Evolutionary conservation across 1,140 invertebrate species (phyloP).

Genomic region (Augochlora pura): DNA sequence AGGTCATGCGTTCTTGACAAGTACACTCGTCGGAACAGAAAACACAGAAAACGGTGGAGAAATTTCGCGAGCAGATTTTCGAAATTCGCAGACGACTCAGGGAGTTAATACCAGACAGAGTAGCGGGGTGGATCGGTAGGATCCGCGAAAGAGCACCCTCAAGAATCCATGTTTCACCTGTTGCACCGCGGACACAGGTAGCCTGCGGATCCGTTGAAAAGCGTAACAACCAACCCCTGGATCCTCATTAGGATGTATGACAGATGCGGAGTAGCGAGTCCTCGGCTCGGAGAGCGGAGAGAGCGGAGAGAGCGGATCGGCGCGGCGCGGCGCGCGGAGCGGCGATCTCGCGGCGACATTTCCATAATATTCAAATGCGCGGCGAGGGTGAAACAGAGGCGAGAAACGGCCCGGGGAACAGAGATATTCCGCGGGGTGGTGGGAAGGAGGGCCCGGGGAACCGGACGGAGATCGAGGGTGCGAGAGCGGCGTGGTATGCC

Average conservation of each 20-base stretch:
- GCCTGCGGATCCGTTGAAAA: background rate
- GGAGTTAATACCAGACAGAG: too few species aligned
- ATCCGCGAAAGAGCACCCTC: background rate
- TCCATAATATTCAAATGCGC: slow-evolving; percentile 72
- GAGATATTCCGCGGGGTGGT: slow-evolving; percentile 44
- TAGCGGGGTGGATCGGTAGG: too few species aligned
- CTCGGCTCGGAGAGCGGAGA: too few species aligned
- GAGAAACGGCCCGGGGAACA: slow-evolving; percentile 20
- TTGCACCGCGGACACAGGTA: slow-evolving; percentile 50
- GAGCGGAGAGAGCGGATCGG: too few species aligned
- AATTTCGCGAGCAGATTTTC: too few species aligned
- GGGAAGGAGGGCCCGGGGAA: slow-evolving; percentile 42
- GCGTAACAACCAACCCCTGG: slow-evolving; percentile 26
- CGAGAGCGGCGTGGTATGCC: slow-evolving; percentile 61
- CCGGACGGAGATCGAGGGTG: slow-evolving; percentile 50
- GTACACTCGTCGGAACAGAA: too few species aligned
- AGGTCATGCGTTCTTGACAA: too few species aligned
- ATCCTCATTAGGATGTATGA: slow-evolving; percentile 72
- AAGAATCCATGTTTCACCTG: slow-evolving; percentile 37
- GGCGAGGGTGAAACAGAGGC: slow-evolving; percentile 41
- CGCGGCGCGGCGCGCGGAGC: too few species aligned
- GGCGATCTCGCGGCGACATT: slow-evolving; percentile 60
- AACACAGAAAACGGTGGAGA: too few species aligned
- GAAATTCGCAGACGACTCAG: too few species aligned
- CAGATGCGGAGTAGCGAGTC: slow-evolving; percentile 55